Evolutionary conservation across 1,140 invertebrate species (phyloP).

Genomic region (Temnothorax nylanderi): DNA sequence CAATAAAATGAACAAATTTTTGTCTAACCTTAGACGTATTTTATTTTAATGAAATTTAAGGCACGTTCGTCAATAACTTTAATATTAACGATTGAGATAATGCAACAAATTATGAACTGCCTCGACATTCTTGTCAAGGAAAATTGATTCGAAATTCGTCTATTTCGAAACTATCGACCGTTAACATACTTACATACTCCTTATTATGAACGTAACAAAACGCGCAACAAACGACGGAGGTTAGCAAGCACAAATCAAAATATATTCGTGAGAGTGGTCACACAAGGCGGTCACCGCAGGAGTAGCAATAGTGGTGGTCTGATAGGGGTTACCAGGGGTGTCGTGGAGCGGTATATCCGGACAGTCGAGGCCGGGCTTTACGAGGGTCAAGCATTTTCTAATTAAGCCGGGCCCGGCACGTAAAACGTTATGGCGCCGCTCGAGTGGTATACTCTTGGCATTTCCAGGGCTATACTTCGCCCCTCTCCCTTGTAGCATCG

Average conservation of each 20-base stretch:
- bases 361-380: conserved; percentile 56
- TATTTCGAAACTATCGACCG: background rate
- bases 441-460: conserved; percentile 53
- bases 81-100: background rate
- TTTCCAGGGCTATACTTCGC: conserved; percentile 46
- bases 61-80: background rate
- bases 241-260: conserved; percentile 7
- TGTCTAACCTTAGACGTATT: background rate
- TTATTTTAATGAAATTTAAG: background rate
- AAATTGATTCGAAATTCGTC: background rate
- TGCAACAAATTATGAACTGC: background rate
- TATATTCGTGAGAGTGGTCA: conserved; percentile 58
- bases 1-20: background rate
- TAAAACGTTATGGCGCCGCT: conserved; percentile 74
- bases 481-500: background rate
- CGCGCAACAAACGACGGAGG: background rate
- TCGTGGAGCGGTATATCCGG: conserved; percentile 39
- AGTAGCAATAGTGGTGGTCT: conserved; percentile 28
- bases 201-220: background rate
- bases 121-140: background rate
- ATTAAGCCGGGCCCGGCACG: conserved; percentile 75
- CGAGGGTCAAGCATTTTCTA: conserved; percentile 80
- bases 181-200: background rate
- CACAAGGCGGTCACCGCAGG: conserved; percentile 39
- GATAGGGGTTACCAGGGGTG: conserved; percentile 14